Base-by-base conservation (phyloP, 2,888 invertebrate species). In the Drosophila maculinotata region DNA sequence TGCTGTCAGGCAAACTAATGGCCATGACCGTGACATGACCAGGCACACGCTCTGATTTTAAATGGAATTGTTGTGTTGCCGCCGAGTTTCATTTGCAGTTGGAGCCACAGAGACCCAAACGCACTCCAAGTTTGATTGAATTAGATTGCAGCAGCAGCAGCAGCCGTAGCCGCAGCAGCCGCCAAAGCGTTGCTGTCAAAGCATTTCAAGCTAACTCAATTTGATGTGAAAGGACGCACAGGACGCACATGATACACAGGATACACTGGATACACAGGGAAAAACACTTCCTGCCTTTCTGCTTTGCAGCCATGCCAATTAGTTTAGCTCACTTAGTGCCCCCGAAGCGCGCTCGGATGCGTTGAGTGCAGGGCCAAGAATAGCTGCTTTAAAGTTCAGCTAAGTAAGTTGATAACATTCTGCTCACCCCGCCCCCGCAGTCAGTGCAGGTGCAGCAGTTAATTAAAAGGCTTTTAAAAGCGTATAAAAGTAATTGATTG, bases 41-140 rank as follows among this genome's bases (percentile, higher is more conserved):
- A 67, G 28, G 41, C 28, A 36, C 41, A 20, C 38, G 30, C 30
- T n/a, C 15, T 28, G 26, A 31, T 33, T 57, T 28, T 25, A 36
- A 7, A 47, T 47, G 31, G 33, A 17, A 41, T 15, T 26, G 25
- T 41, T 4, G 2, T 4, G 20, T 20, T 20, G 2, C 20, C 20
- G 45, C 9, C 14, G 17, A n/a, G 38, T 14, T 38, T 8, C 38
- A 42, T 63, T 39, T 51, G 49, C 10, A 31, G 25, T 14, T 14
- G 39, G 25, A 42, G 23, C 62, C 66, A 56, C 56, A 57, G 52
- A 38, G 33, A 45, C 25, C 38, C n/a, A 39, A 54, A 53, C 53
- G 66, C 69, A 66, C 48, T 66, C 54, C 59, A 14, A 31, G 35
- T 36, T 60, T 60, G 60, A 69, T 73, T 51, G 41, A 59, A 73